phyloP scores from a whole-genome alignment of 2,888 invertebrate genomes.

The Platycheirus rosarum region DNA sequence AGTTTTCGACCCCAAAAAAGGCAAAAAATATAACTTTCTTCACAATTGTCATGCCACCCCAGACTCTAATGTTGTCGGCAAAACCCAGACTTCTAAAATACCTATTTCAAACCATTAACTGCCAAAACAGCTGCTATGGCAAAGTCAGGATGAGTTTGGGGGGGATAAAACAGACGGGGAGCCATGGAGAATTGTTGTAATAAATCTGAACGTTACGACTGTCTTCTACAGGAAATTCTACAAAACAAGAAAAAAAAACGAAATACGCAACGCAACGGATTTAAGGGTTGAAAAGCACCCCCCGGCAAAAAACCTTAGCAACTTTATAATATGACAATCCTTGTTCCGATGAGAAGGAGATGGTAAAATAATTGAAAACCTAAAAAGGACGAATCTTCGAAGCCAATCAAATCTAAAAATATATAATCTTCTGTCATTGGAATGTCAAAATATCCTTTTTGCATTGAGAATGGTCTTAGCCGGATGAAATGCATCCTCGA shows the following conservation, averaged over 20 bases:
- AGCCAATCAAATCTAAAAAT: slow-evolving; percentile 45
- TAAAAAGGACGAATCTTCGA: slow-evolving; percentile 46
- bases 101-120: slow-evolving; percentile 68
- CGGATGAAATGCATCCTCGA: slow-evolving; percentile 60
- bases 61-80: slow-evolving; percentile 38
- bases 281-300: slow-evolving; percentile 51
- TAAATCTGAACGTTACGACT: slow-evolving; percentile 61
- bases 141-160: background rate
- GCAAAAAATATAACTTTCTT: slow-evolving; percentile 14
- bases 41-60: slow-evolving; percentile 53
- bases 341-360: background rate
- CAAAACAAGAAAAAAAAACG: slow-evolving; percentile 23
- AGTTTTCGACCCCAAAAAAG: slow-evolving; percentile 23
- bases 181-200: slow-evolving; percentile 60
- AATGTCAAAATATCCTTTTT: slow-evolving; percentile 61
- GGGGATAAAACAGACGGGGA: background rate
- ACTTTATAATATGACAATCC: slow-evolving; percentile 11
- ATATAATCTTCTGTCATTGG: slow-evolving; percentile 40
- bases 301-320: slow-evolving; percentile 37
- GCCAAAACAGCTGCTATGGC: slow-evolving; percentile 53
- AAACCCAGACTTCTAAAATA: slow-evolving; percentile 32
- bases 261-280: slow-evolving; percentile 45
- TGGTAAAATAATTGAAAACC: slow-evolving; percentile 66
- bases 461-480: slow-evolving; percentile 17
- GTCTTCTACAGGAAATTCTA: slow-evolving; percentile 50